A percentile compares a stretch with the other conserved stretches of the same genome.
These are phyloP conservation scores for Dynastes tityus DNA, from an alignment of 2,888 invertebrate species.

Conservation along the genomic window DNA sequence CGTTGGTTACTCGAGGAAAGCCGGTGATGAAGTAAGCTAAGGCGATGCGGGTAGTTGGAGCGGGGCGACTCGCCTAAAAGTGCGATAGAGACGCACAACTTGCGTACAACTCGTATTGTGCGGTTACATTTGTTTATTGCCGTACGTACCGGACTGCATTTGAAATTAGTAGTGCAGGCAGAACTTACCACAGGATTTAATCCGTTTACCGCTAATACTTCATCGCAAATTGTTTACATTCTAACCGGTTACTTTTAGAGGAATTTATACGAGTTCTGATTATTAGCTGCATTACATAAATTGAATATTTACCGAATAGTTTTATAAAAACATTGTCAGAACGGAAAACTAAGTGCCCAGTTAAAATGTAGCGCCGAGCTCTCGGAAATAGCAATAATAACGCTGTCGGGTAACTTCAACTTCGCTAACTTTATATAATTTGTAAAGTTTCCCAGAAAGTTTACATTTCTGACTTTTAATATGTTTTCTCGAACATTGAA, in stretches of 20 bases:
- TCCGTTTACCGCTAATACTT: not conserved
- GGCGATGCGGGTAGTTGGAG: no score
- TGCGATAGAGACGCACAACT: no score
- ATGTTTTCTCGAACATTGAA: constrained; percentile 7
- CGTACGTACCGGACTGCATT: no score
- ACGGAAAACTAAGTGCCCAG: not conserved
- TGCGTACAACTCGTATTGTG: no score
- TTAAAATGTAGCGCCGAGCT: not conserved
- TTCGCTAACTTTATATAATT: constrained; percentile 20
- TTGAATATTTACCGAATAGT: constrained; percentile 36
- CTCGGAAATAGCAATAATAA: constrained; percentile 19
- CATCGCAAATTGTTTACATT: not conserved
- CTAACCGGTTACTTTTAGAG: not conserved
- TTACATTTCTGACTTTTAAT: constrained; percentile 41
- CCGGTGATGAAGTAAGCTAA: no score
- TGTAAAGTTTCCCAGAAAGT: constrained; percentile 26
- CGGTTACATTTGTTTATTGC: no score
- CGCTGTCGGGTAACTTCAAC: constrained; percentile 2
- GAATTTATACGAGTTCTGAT: not conserved
- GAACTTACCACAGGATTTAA: not conserved
- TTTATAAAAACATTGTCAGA: constrained; percentile 13
- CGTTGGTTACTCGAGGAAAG: no score
- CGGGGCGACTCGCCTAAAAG: no score
- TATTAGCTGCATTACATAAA: not conserved
- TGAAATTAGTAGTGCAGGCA: no score